These are phyloP conservation scores for Branchipolynoe longqiensis DNA, from an alignment of 2,888 invertebrate species.

Conservation along the genomic window DNA sequence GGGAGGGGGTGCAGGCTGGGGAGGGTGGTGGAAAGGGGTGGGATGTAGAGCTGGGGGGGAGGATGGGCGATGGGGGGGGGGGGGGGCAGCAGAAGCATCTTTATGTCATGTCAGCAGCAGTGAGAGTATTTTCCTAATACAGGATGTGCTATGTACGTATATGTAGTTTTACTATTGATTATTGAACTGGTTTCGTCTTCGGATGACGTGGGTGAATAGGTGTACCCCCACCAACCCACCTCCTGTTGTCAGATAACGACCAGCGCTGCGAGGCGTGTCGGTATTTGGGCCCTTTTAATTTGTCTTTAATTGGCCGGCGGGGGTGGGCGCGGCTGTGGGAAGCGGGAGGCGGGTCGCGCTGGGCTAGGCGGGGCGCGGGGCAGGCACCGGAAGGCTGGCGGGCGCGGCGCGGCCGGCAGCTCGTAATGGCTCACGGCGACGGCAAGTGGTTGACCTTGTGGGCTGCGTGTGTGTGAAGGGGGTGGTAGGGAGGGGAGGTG, in stretches of 20 bases:
- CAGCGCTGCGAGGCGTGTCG: not conserved
- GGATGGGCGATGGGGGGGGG: not conserved
- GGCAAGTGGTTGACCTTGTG: constrained; percentile 35
- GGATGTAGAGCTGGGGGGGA: not conserved
- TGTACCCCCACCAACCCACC: too few relatives aligned
- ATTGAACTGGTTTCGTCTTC: too few relatives aligned
- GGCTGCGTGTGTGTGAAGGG: too few relatives aligned
- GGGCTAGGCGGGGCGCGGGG: not conserved
- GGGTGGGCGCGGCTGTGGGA: too few relatives aligned
- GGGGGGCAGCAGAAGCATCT: too few relatives aligned
- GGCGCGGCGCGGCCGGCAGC: not conserved
- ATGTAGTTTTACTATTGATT: too few relatives aligned
- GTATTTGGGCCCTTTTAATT: constrained; percentile 21
- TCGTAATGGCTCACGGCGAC: constrained; percentile 39
- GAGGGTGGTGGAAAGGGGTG: not conserved
- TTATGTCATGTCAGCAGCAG: too few relatives aligned
- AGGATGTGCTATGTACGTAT: too few relatives aligned
- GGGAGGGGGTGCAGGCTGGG: not conserved
- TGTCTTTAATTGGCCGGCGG: constrained; percentile 35
- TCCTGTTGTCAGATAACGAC: constrained; percentile 25
- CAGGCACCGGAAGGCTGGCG: constrained; percentile 15
- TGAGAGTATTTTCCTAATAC: too few relatives aligned
- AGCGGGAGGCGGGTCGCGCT: constrained; percentile 5
- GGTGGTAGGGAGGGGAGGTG: too few relatives aligned
- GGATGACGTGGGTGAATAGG: not conserved